A percentile compares a stretch with the other conserved stretches of the same genome.
These are phyloP conservation scores for Monomorium pharaonis DNA, from an alignment of 1,140 invertebrate species.

Conservation along the genomic window DNA sequence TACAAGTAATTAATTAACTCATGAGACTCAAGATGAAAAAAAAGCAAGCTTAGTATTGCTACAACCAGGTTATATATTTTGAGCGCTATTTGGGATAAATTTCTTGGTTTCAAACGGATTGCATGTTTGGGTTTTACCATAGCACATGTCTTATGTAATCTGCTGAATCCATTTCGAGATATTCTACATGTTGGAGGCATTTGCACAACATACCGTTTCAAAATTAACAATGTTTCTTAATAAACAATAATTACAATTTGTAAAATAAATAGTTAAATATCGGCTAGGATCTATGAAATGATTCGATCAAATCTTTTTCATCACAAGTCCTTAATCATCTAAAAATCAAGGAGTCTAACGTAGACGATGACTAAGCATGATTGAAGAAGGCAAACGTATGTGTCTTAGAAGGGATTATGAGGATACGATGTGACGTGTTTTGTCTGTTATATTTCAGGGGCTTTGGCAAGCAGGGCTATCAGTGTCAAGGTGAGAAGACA, in stretches of 20 bases:
- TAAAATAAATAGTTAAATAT: not conserved
- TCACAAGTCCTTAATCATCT: constrained; percentile 12
- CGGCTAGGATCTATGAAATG: not conserved
- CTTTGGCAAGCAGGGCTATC: constrained; percentile 99
- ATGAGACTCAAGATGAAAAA: not conserved
- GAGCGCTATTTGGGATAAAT: not conserved
- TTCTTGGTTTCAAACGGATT: constrained; percentile 21
- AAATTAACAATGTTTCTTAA: constrained; percentile 19
- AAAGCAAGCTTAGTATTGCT: constrained; percentile 23
- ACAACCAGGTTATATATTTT: not conserved
- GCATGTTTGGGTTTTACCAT: constrained; percentile 66
- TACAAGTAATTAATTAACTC: not conserved
- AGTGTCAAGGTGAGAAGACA: constrained; percentile 98
- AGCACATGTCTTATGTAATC: constrained; percentile 26
- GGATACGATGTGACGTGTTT: constrained; percentile 85
- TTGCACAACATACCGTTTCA: constrained; percentile 12
- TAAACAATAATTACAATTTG: not conserved
- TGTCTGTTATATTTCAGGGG: constrained; percentile 94
- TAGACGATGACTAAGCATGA: constrained; percentile 65
- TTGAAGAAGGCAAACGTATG: constrained; percentile 80
- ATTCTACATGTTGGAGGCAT: constrained; percentile 27
- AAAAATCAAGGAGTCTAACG: constrained; percentile 33
- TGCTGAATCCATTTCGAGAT: constrained; percentile 29
- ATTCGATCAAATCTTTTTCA: constrained; percentile 38
- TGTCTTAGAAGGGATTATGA: constrained; percentile 80